Evolutionary conservation across 1,140 invertebrate species (phyloP).

Genomic region (Zaprionus gabonicus): DNA sequence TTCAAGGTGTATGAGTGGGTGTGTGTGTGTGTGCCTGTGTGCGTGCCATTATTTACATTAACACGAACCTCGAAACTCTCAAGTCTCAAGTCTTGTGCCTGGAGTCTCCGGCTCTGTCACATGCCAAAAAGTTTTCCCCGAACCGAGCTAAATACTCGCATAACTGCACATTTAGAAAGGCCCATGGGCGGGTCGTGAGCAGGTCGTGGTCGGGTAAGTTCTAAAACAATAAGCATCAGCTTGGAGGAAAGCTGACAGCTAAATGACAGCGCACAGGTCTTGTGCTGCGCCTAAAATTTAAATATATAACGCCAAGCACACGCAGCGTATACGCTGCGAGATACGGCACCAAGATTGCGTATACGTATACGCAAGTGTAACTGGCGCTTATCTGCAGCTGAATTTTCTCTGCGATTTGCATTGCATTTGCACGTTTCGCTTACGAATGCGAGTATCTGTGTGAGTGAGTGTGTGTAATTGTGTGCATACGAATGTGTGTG

Average conservation of each 20-base stretch:
- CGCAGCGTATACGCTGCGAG: conserved; percentile 33
- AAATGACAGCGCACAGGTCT: conserved; percentile 56
- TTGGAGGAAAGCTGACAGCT: conserved; percentile 56
- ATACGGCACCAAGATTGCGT: conserved; percentile 34
- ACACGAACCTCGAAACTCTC: conserved; percentile 29
- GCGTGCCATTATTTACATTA: conserved; percentile 49
- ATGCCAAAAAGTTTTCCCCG: conserved; percentile 58
- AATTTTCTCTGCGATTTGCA: conserved; percentile 41
- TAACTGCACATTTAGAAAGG: conserved; percentile 33
- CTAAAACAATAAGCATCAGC: conserved; percentile 68
- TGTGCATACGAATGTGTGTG: not conserved
- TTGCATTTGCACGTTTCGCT: conserved; percentile 49
- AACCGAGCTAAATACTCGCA: conserved; percentile 61
- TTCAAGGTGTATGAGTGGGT: conserved; percentile 32
- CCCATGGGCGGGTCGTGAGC: not conserved
- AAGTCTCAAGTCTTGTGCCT: conserved; percentile 1
- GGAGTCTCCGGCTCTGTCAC: conserved; percentile 45
- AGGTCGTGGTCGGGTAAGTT: conserved; percentile 9
- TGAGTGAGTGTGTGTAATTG: conserved; percentile 1
- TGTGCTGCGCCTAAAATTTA: conserved; percentile 28
- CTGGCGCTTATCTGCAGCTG: conserved; percentile 42
- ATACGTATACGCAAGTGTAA: conserved; percentile 41
- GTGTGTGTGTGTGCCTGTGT: conserved; percentile 17
- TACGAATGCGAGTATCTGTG: not conserved
- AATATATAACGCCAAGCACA: conserved; percentile 22